Evolutionary conservation across 2,797 vertebrate genomes (phyloP).

Genomic region (Alfaro cultratus): DNA sequence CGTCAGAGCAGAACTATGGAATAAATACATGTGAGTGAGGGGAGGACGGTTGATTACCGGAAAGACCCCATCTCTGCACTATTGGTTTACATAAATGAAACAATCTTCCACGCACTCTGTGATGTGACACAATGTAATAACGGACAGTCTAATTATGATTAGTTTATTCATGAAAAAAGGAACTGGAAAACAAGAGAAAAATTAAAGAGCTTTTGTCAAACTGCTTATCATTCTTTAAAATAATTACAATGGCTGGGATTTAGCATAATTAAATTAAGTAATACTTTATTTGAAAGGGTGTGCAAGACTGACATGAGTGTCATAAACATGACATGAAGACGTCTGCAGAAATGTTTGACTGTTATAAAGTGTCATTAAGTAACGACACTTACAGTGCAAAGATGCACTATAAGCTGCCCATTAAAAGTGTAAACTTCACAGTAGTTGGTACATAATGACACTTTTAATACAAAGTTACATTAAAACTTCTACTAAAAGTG

Average conservation of each 20-base stretch:
- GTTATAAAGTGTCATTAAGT: too few species aligned
- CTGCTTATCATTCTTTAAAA: not conserved
- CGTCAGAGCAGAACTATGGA: slow-evolving; percentile 23
- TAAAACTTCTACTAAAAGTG: too few species aligned
- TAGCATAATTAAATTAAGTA: not conserved
- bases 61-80: not conserved
- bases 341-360: too few species aligned
- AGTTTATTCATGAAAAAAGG: not conserved
- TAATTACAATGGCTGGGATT: not conserved
- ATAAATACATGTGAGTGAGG: slow-evolving; percentile 25
- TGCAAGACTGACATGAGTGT: too few species aligned
- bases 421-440: too few species aligned
- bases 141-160: not conserved
- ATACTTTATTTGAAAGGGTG: too few species aligned
- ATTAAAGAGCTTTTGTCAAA: not conserved
- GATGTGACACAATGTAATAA: not conserved
- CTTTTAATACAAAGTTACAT: too few species aligned
- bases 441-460: too few species aligned
- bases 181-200: not conserved
- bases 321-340: too few species aligned
- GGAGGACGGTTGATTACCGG: slow-evolving; percentile 4
- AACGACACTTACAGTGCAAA: too few species aligned
- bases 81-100: not conserved
- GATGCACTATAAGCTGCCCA: too few species aligned
- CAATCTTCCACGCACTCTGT: not conserved